Evolutionary conservation across 2,797 vertebrate species (phyloP).

Genomic region (Gymnopithys bicolor): DNA sequence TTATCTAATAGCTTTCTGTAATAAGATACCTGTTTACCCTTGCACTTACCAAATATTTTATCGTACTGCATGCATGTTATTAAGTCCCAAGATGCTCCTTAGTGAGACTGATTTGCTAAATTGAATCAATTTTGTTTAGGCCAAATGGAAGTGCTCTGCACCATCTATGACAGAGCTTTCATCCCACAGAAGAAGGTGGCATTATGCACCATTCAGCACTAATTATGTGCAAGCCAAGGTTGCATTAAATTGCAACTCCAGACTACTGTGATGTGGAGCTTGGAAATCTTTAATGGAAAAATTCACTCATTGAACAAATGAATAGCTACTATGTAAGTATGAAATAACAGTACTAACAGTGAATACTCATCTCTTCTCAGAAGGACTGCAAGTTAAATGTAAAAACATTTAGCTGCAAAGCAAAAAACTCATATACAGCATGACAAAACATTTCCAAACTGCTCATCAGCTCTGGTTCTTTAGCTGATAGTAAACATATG

Average conservation of each 20-base stretch:
- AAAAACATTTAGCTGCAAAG: slow-evolving; percentile 30
- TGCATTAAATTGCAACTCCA: background rate
- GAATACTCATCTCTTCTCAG: slow-evolving; percentile 14
- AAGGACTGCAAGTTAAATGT: slow-evolving; percentile 33
- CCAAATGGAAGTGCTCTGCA: background rate
- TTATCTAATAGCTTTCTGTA: slow-evolving; percentile 14
- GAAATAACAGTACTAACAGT: background rate
- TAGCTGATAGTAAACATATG: slow-evolving; percentile 48
- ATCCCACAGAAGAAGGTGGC: background rate
- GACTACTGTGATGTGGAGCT: background rate
- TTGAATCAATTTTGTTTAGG: slow-evolving; percentile 8
- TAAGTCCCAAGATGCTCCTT: slow-evolving; percentile 4
- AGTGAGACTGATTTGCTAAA: slow-evolving; percentile 31
- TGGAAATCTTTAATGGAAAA: slow-evolving; percentile 49
- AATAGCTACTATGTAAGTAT: background rate
- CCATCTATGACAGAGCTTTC: background rate
- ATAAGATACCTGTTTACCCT: slow-evolving; percentile 23
- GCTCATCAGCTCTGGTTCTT: slow-evolving; percentile 38
- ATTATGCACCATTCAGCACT: background rate
- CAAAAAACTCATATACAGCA: background rate
- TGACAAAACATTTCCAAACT: slow-evolving; percentile 54
- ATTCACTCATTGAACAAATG: background rate
- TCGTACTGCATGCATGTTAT: background rate
- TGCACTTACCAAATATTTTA: slow-evolving; percentile 12
- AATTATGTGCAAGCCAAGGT: background rate